Evolutionary conservation across 2,888 invertebrate species (phyloP).

Genomic region (Calephelis perditalis): DNA sequence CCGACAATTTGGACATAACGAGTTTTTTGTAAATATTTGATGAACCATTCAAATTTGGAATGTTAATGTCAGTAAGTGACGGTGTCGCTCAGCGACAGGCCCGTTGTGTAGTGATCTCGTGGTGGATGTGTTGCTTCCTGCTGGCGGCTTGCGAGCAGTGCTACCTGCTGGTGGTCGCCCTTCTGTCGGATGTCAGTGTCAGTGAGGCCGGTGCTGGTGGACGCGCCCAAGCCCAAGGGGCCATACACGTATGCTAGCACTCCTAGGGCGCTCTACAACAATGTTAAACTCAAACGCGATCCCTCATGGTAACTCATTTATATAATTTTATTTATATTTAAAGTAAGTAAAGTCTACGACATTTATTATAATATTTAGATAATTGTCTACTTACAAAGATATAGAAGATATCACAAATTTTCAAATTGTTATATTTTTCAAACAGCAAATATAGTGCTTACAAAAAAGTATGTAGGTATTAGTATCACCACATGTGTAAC

Average conservation of each 20-base stretch:
- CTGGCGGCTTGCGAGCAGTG: conserved; percentile 48
- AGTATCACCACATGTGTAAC: no score
- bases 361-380: no score
- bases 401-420: no score
- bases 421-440: no score
- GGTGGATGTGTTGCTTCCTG: conserved; percentile 54
- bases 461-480: no score
- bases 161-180: conserved; percentile 35
- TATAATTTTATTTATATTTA: no score
- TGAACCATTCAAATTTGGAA: conserved; percentile 21
- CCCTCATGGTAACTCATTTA: conserved; percentile 58
- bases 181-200: conserved; percentile 53
- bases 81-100: neutral
- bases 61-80: conserved; percentile 18
- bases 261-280: conserved; percentile 79
- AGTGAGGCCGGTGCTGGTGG: conserved; percentile 59
- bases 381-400: no score
- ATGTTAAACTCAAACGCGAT: conserved; percentile 68
- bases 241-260: conserved; percentile 80
- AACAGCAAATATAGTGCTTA: no score
- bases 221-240: conserved; percentile 50
- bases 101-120: conserved; percentile 3
- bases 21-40: conserved; percentile 9
- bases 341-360: no score
- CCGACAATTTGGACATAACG: neutral